A percentile compares a stretch with the other conserved stretches of the same genome.
These are phyloP conservation scores for Dendropsophus ebraccatus DNA, from an alignment of 2,113 vertebrate genomes.

Conservation along the genomic window DNA sequence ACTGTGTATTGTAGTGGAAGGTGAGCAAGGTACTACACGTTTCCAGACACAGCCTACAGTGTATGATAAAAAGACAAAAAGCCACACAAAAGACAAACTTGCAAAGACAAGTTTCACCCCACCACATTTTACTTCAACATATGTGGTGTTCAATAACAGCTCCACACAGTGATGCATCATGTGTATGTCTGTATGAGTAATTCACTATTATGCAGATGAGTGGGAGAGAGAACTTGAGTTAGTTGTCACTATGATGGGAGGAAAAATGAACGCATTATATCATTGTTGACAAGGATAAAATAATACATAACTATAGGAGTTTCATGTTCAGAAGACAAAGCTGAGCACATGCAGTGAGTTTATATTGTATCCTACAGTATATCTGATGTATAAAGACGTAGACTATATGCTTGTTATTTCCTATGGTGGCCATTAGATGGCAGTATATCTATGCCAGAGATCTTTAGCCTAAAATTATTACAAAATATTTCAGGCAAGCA, in stretches of 20 bases:
- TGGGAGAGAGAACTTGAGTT: neutral
- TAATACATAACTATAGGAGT: neutral
- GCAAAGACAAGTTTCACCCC: neutral
- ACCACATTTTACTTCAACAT: neutral
- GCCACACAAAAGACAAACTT: neutral
- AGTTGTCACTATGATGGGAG: neutral
- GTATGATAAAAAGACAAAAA: neutral
- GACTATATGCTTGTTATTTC: neutral
- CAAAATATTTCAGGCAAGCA: neutral
- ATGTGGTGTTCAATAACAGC: neutral
- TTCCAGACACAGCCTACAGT: neutral
- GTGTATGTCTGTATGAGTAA: slow-evolving; percentile 11
- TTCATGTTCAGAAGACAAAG: neutral
- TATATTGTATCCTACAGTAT: neutral
- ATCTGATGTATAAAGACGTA: no score
- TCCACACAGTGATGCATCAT: neutral
- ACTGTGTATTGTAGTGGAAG: neutral
- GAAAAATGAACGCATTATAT: neutral
- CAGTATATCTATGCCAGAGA: neutral
- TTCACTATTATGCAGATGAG: neutral
- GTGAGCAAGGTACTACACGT: neutral
- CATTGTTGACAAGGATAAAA: neutral
- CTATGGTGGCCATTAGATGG: neutral
- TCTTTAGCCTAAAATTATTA: neutral
- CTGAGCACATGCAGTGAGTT: neutral